Percentiles rank a stretch among this genome's conserved stretches.
phyloP scores from a whole-genome alignment of 2,113 vertebrate genomes.

The human region DNA sequence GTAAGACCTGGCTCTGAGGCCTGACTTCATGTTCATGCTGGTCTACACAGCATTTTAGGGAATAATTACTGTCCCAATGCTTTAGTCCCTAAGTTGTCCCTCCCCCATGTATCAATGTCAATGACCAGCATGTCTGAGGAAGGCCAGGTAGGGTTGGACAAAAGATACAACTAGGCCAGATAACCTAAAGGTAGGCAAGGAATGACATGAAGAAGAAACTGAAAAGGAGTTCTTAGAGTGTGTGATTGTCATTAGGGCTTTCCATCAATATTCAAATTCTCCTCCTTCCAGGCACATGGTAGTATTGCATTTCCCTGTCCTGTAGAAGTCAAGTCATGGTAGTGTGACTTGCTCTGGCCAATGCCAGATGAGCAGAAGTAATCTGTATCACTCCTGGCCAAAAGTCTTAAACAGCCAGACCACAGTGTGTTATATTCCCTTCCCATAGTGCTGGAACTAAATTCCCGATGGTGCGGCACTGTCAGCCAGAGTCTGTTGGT shows the following conservation, averaged over 20 bases:
- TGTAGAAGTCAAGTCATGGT: constrained; percentile 4
- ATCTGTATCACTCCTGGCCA: background rate
- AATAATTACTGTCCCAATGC: constrained; percentile 31
- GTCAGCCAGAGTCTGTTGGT: background rate
- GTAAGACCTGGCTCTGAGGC: constrained; percentile 38
- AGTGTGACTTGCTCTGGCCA: constrained; percentile 1
- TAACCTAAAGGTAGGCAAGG: constrained; percentile 8
- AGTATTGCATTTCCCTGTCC: background rate
- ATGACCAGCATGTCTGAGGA: background rate
- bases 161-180: background rate
- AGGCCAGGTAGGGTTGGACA: background rate
- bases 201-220: constrained; percentile 2
- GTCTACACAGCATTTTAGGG: constrained; percentile 53
- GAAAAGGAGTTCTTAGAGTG: background rate
- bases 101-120: background rate
- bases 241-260: background rate
- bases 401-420: background rate
- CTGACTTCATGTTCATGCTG: constrained; percentile 37
- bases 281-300: background rate
- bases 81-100: constrained; percentile 6
- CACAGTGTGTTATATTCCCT: background rate
- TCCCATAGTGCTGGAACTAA: constrained; percentile 2
- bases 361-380: constrained; percentile 1
- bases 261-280: constrained; percentile 23
- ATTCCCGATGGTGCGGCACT: background rate